These are phyloP conservation scores for Chromoteleia sp. DNA, from an alignment of 2,888 invertebrate genomes.

Conservation along the genomic window DNA sequence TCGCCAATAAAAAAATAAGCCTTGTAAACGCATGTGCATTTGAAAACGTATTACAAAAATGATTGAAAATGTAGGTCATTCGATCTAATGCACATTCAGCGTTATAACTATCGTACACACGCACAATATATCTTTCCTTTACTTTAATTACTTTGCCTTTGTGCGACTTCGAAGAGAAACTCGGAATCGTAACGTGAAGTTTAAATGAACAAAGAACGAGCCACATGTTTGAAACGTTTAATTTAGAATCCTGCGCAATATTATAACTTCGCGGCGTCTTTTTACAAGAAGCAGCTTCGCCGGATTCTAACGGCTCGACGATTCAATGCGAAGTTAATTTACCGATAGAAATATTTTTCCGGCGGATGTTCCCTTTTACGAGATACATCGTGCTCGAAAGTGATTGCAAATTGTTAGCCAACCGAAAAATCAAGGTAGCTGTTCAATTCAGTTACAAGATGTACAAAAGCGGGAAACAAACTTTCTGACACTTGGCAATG, in stretches of 20 bases:
- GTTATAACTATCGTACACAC: background rate
- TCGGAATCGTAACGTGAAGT: slow-evolving; percentile 11
- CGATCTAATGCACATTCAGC: background rate
- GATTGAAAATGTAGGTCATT: too few species aligned
- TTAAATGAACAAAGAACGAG: slow-evolving; percentile 26
- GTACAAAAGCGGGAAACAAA: slow-evolving; percentile 27
- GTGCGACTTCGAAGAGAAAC: background rate
- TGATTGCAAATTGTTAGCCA: slow-evolving; percentile 26
- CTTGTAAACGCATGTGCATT: too few species aligned
- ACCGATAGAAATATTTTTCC: slow-evolving; percentile 30
- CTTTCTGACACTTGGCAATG: background rate
- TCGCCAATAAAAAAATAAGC: background rate
- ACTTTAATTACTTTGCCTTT: background rate
- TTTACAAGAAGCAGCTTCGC: background rate
- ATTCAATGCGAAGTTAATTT: slow-evolving; percentile 17
- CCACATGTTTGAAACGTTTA: slow-evolving; percentile 27
- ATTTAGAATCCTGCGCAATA: slow-evolving; percentile 11
- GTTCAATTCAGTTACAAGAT: slow-evolving; percentile 31
- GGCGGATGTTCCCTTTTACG: slow-evolving; percentile 1
- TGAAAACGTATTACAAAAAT: too few species aligned
- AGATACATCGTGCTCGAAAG: background rate
- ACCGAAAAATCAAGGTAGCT: slow-evolving; percentile 32
- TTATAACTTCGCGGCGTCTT: slow-evolving; percentile 7
- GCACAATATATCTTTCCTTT: background rate
- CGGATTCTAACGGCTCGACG: background rate